These are phyloP conservation scores for Schizopygopsis malacanthus DNA, from an alignment of 2,797 vertebrate species.

Conservation along the genomic window DNA sequence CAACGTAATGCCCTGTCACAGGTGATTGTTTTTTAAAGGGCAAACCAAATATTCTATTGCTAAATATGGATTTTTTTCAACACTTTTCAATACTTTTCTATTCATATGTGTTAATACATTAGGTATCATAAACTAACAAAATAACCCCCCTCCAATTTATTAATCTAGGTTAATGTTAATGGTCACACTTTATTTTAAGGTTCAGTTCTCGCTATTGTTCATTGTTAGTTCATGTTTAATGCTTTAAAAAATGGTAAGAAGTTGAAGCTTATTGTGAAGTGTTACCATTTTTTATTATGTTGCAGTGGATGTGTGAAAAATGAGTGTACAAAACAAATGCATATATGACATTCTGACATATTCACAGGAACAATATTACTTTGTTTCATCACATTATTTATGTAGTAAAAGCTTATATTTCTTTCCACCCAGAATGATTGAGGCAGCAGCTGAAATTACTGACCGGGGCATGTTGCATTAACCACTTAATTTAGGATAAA, in stretches of 20 bases:
- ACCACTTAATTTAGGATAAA: constrained; percentile 36
- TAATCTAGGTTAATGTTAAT: not conserved
- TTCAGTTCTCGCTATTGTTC: not conserved
- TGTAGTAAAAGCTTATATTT: not conserved
- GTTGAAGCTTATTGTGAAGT: not conserved
- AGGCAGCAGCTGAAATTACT: not conserved
- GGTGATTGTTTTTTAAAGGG: constrained; percentile 3
- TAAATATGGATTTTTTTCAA: not conserved
- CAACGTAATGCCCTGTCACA: constrained; percentile 16
- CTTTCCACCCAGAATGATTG: not conserved
- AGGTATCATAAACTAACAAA: not conserved
- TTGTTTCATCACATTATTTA: constrained; percentile 6
- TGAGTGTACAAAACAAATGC: not conserved
- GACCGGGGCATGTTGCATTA: not conserved
- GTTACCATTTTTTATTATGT: not conserved
- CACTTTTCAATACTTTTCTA: not conserved
- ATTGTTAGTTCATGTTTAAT: not conserved
- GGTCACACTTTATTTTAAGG: no score
- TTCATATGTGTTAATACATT: not conserved
- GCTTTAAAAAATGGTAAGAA: not conserved
- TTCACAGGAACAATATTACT: not conserved
- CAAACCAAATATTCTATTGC: not conserved
- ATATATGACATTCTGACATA: not conserved
- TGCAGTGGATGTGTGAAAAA: not conserved
- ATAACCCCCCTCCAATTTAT: no score